Evolutionary conservation across 1,140 invertebrate species (phyloP).

Genomic region (Grapholita molesta): DNA sequence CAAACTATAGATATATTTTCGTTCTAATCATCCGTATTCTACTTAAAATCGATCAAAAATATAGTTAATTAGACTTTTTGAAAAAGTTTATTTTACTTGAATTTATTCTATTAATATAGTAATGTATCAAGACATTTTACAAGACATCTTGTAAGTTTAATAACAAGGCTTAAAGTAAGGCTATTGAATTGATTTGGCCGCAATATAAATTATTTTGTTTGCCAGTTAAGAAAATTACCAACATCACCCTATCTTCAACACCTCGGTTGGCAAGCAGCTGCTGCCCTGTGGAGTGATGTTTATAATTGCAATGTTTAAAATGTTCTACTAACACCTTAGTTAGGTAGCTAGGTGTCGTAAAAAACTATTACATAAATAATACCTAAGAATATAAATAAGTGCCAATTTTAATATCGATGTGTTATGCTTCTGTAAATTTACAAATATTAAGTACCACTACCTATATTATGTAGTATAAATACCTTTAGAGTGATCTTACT

Average conservation of each 20-base stretch:
- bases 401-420: not conserved
- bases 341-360: not conserved
- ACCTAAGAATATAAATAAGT: not conserved
- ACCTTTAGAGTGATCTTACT: not conserved
- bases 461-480: not conserved
- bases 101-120: not conserved
- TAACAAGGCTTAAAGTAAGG: constrained; percentile 5
- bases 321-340: not conserved
- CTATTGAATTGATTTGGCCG: not conserved
- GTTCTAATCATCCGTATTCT: not conserved
- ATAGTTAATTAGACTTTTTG: not conserved
- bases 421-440: not conserved
- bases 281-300: too few species aligned
- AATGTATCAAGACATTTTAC: not conserved
- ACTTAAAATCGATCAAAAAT: not conserved
- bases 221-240: too few species aligned
- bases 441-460: not conserved
- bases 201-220: not conserved
- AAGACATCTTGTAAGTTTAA: not conserved
- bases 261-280: too few species aligned
- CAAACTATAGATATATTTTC: too few species aligned
- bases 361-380: not conserved
- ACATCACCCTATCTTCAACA: too few species aligned
- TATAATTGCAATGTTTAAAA: not conserved
- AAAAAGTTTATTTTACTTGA: not conserved